Evolutionary conservation across 2,113 vertebrate genomes (phyloP).

Genomic region (Aix galericulata): DNA sequence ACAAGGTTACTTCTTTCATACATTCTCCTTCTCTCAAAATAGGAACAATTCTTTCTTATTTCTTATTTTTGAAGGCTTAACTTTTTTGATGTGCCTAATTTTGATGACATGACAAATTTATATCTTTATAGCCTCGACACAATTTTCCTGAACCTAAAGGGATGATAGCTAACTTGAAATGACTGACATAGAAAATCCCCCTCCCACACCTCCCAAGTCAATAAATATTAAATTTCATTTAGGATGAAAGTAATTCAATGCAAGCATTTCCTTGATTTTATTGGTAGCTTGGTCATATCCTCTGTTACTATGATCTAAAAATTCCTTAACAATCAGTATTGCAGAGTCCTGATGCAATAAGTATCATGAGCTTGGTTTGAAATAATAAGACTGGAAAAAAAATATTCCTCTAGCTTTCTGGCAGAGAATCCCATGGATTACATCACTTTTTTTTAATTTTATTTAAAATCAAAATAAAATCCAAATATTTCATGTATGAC

Average conservation of each 20-base stretch:
- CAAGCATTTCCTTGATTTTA: background rate
- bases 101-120: background rate
- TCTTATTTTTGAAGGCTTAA: background rate
- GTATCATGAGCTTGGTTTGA: background rate
- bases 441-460: background rate
- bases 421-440: background rate
- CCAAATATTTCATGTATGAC: background rate
- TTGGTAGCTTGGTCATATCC: background rate
- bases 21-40: background rate
- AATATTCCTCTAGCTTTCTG: background rate
- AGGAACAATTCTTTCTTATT: background rate
- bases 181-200: background rate
- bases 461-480: background rate
- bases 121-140: background rate
- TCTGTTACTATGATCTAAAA: background rate
- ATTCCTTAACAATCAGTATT: background rate
- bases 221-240: background rate
- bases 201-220: rapidly evolving
- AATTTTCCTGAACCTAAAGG: background rate
- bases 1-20: background rate
- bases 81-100: background rate
- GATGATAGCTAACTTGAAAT: background rate
- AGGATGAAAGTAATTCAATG: background rate
- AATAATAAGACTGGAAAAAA: background rate
- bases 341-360: background rate